phyloP scores from a whole-genome alignment of 2,888 invertebrate genomes.

The Campoplex nolae region DNA sequence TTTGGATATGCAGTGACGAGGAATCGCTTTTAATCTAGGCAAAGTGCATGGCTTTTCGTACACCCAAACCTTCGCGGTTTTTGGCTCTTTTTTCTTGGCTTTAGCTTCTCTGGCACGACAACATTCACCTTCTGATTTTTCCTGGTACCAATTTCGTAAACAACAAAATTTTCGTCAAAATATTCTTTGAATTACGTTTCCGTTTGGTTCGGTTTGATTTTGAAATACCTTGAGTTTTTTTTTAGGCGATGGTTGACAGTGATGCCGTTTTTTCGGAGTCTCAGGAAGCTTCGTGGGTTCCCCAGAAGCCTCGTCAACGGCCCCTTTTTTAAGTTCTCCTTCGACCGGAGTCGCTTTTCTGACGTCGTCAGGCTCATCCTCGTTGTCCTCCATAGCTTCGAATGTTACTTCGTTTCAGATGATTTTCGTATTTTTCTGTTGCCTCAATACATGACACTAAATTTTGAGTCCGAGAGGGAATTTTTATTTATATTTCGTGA shows the following conservation, averaged over 20 bases:
- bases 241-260: constrained; percentile 59
- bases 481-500: constrained; percentile 20
- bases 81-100: constrained; percentile 45
- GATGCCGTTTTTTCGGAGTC: constrained; percentile 32
- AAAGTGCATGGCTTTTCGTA: constrained; percentile 74
- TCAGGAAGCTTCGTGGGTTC: constrained; percentile 51
- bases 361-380: constrained; percentile 76
- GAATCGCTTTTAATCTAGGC: constrained; percentile 73
- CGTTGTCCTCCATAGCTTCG: constrained; percentile 74
- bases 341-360: constrained; percentile 75
- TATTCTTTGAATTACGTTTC: too few relatives aligned
- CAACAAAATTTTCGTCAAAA: too few relatives aligned
- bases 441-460: not conserved
- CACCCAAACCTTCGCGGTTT: constrained; percentile 69
- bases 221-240: constrained; percentile 37
- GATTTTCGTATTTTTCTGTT: not conserved
- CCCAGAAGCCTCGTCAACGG: constrained; percentile 74
- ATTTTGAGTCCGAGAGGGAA: constrained; percentile 65
- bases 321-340: constrained; percentile 73
- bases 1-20: constrained; percentile 78
- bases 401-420: not conserved
- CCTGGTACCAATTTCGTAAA: not conserved
- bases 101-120: constrained; percentile 67
- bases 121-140: constrained; percentile 70
- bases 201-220: not conserved